phyloP scores from a whole-genome alignment of 2,888 invertebrate genomes.

The Calameuta filiformis region DNA sequence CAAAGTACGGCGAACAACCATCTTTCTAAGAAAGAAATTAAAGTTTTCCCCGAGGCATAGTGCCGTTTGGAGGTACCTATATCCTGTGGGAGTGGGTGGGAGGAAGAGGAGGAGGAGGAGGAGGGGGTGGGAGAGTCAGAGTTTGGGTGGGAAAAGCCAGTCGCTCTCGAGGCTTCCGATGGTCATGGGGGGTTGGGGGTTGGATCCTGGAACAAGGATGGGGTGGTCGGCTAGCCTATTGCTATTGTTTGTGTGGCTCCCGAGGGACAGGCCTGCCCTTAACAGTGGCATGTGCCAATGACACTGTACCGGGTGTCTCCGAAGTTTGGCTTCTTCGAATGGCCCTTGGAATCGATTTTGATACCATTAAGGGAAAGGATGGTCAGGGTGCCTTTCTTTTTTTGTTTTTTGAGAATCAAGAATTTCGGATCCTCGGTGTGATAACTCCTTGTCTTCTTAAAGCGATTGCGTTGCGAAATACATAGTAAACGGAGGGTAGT shows the following conservation, averaged over 20 bases:
- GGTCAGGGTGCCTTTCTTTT: neutral
- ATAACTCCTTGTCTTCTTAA: too few species aligned
- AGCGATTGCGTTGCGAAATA: too few species aligned
- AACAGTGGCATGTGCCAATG: slow-evolving; percentile 52
- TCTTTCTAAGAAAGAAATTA: slow-evolving; percentile 59
- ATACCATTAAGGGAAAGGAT: neutral
- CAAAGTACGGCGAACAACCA: slow-evolving; percentile 41
- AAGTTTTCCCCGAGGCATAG: slow-evolving; percentile 56
- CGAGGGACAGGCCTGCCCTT: slow-evolving; percentile 45
- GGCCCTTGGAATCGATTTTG: neutral
- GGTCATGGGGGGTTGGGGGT: slow-evolving; percentile 1
- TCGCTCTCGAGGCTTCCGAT: slow-evolving; percentile 14
- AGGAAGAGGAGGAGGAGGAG: neutral
- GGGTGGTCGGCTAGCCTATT: slow-evolving; percentile 46
- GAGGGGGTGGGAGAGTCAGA: neutral
- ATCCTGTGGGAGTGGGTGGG: slow-evolving; percentile 35
- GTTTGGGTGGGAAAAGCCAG: neutral
- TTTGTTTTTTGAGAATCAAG: neutral
- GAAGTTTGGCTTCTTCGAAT: neutral
- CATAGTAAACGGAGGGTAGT: too few species aligned
- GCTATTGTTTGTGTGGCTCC: slow-evolving; percentile 55
- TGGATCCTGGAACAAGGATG: slow-evolving; percentile 23
- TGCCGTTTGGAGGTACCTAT: slow-evolving; percentile 16
- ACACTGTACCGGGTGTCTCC: slow-evolving; percentile 46
- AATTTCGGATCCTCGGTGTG: neutral